These are phyloP conservation scores for Parnassius orleans DNA, from an alignment of 2,888 invertebrate genomes.

Conservation along the genomic window DNA sequence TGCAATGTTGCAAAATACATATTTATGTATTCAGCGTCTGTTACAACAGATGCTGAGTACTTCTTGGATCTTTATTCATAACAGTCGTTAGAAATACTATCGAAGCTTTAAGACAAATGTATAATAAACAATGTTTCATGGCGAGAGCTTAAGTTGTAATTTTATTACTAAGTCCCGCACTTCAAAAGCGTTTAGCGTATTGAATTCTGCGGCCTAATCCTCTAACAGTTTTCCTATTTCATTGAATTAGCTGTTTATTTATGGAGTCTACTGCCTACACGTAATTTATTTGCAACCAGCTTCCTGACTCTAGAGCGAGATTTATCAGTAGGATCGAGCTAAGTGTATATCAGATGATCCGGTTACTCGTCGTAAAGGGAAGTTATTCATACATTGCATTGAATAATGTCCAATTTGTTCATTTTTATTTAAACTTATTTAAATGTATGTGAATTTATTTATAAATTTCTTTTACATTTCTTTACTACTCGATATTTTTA, in stretches of 20 bases:
- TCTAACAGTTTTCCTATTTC: slow-evolving; percentile 14
- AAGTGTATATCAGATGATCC: slow-evolving; percentile 7
- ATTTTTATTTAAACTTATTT: too few species aligned
- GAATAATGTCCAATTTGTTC: too few species aligned
- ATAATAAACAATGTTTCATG: slow-evolving; percentile 13
- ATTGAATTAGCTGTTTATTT: slow-evolving; percentile 30
- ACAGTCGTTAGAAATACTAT: slow-evolving; percentile 7
- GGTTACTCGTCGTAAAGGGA: slow-evolving; percentile 1
- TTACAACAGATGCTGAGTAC: not conserved
- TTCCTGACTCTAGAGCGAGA: slow-evolving; percentile 33
- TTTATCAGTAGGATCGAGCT: slow-evolving; percentile 25
- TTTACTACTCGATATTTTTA: too few species aligned
- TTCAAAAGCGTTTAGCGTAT: slow-evolving; percentile 22
- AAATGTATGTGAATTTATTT: too few species aligned
- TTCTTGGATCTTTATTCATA: slow-evolving; percentile 10
- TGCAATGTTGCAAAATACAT: slow-evolving; percentile 18
- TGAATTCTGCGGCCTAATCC: slow-evolving; percentile 17
- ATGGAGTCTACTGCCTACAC: slow-evolving; percentile 29
- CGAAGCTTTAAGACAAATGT: slow-evolving; percentile 8
- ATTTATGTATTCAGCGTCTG: not conserved
- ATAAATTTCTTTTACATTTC: too few species aligned
- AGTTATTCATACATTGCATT: too few species aligned
- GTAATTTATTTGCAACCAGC: slow-evolving; percentile 34
- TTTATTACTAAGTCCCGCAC: slow-evolving; percentile 12
- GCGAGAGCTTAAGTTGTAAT: slow-evolving; percentile 2